A percentile compares a stretch with the other conserved stretches of the same genome.
Evolutionary conservation across 2,888 invertebrate genomes (phyloP).

Genomic region (Timema podura): DNA sequence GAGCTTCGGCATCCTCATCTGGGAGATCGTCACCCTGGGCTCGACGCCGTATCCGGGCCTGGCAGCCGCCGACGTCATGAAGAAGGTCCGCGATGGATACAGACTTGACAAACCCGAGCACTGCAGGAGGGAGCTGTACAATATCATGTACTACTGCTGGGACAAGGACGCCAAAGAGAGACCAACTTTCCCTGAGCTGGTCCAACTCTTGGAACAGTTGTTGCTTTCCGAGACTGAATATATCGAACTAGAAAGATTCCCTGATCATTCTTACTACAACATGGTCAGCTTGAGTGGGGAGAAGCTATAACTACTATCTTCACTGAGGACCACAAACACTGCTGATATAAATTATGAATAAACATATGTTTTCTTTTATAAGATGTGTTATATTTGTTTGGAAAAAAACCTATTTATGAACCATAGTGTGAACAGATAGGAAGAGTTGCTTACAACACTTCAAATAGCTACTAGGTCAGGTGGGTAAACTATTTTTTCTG

Average conservation of each 20-base stretch:
- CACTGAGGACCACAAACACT: neutral
- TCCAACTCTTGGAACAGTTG: slow-evolving; percentile 74
- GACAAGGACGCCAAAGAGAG: slow-evolving; percentile 77
- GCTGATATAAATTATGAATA: neutral
- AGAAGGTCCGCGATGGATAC: slow-evolving; percentile 67
- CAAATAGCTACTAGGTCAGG: too few species aligned
- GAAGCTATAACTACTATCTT: slow-evolving; percentile 52
- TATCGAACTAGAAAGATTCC: slow-evolving; percentile 86
- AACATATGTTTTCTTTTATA: too few species aligned
- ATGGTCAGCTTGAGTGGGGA: slow-evolving; percentile 81
- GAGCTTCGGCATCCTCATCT: slow-evolving; percentile 92
- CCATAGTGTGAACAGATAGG: too few species aligned
- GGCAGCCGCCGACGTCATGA: slow-evolving; percentile 87
- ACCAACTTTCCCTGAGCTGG: slow-evolving; percentile 80
- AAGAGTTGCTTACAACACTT: too few species aligned
- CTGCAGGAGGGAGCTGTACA: slow-evolving; percentile 86
- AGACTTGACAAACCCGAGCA: slow-evolving; percentile 90
- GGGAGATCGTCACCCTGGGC: slow-evolving; percentile 66
- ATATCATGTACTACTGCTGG: slow-evolving; percentile 97
- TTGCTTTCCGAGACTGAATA: slow-evolving; percentile 89
- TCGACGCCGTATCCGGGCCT: slow-evolving; percentile 93
- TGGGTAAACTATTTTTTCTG: too few species aligned
- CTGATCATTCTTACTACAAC: slow-evolving; percentile 89
- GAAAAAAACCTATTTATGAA: too few species aligned
- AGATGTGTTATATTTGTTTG: too few species aligned